Evolutionary conservation across 2,797 vertebrate genomes (phyloP), one percentile per base, ranked within the genome.

Genomic region (Melanotaenia maccullochi): DNA sequence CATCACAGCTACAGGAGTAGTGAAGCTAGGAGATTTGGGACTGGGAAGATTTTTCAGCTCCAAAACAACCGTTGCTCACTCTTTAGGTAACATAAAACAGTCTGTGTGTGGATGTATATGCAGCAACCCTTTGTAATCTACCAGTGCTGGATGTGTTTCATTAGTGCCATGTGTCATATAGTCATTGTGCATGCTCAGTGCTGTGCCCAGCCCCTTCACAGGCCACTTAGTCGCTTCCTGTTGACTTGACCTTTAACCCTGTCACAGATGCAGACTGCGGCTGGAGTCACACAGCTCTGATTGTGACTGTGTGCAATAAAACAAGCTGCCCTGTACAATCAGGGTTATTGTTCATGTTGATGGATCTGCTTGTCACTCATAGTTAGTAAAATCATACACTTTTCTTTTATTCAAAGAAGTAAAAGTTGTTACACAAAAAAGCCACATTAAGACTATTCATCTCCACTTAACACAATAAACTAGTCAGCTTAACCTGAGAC

Each of bases 21-120:
- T 99, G 75, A 99, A 99, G 90, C 95, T 99, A 75, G 97, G 98
- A 84, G 97, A 99, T 82, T 93, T 99, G 74, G 97, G 98, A 18
- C 91, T 99, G 80, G 97, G 97, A 75, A 94, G 97, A 56, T 99
- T 98, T 95, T 99, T 99, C 94, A 99, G 97, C 90, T 99, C 97
- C 80, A 98, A 98, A 95, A 99, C 97, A 82, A 98, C 97, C 32
- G 97, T 96, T 13, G 97, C 97, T 85, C 98, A 99, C 94, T 99
- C 97, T 72, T 93, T 98, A 93, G 97, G 97, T 99, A 93, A 95
- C 92, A 87, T 35, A 68, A 58, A 54, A 38, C 67, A 44, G 36
- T 63, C 20, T 22, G 16, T 30, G 61, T 25, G 54, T 58, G 22
- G 72, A 33, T 3, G 63, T 35, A 25, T 25, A 59, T 24, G 5